Conservation (phyloP, 1,140 invertebrate genomes). For the Hycleus phaleratus region DNA sequence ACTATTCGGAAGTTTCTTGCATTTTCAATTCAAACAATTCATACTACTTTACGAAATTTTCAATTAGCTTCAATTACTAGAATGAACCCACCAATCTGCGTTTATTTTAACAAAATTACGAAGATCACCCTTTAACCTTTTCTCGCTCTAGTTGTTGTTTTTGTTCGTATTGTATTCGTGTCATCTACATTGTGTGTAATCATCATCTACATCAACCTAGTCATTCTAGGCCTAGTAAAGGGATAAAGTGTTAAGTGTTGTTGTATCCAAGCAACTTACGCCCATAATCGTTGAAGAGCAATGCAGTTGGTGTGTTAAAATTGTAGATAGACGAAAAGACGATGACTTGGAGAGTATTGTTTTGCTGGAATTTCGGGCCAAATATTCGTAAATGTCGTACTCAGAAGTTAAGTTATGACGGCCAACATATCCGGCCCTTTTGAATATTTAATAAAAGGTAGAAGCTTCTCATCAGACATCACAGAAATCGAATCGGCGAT, state of each 20-base stretch:
- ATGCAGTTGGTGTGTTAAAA: slow-evolving; percentile 5
- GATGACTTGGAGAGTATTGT: background rate
- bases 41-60: too few relatives aligned
- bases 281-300: slow-evolving; percentile 1
- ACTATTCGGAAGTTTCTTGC: too few relatives aligned
- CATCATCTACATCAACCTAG: too few relatives aligned
- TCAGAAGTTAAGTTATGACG: slow-evolving; percentile 17
- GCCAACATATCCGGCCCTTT: slow-evolving; percentile 12
- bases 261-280: background rate
- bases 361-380: slow-evolving; percentile 7
- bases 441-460: slow-evolving; percentile 18
- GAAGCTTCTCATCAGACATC: background rate
- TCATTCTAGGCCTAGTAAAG: slow-evolving; percentile 1
- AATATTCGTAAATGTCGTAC: slow-evolving; percentile 12
- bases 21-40: too few relatives aligned
- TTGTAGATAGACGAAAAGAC: slow-evolving; percentile 8
- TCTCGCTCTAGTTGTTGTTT: too few relatives aligned
- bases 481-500: background rate
- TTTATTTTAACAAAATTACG: too few relatives aligned
- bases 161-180: too few relatives aligned
- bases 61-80: too few relatives aligned
- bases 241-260: slow-evolving; percentile 7
- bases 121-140: too few relatives aligned
- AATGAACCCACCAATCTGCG: too few relatives aligned
- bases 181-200: too few relatives aligned